Base-by-base conservation (phyloP, 2,797 vertebrate genomes). In the Channa striata region DNA sequence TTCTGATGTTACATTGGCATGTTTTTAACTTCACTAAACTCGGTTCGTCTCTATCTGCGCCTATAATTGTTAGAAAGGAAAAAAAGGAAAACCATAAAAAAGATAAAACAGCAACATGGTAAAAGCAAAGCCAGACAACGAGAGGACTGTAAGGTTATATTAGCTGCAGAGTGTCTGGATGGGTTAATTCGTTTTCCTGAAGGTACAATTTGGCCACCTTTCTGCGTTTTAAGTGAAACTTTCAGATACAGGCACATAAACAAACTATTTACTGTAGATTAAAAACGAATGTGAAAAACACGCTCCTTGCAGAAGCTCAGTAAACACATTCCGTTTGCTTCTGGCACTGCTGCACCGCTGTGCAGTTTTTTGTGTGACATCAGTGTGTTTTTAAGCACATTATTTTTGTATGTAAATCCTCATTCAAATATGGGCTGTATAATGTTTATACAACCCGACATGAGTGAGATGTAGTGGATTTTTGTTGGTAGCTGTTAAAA, bases 301-400 rank as follows among this genome's bases (percentile, higher is more conserved):
- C 19, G 1, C 34, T 20, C 13, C 9, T 16, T 54, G 52, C 49
- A 68, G 57, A 51, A 52, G 33, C 30, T 64, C 42, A 13, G 70
- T 43, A 46, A 75, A 68, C 39, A 72, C 23, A 53, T 23, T 56
- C 8, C 19, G 17, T 76, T 82, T 72, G 66, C 70, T 68, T 67
- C 40, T 52, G 59, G 71, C 60, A 8, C 39, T 44, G 51, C 17
- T 33, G 21, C 30, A 44, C 8, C n/a, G 50, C 58, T 30, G 56
- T 43, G 21, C 42, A n/a, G n/a, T n/a, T 60, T 5, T 62, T 70
- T 54, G 16, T 49, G 43, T 53, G 52, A 57, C 59, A 39, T 44
- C 0, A 9, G 58, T 23, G 30, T 49, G 34, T 39, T 56, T 57
- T 42, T 58, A 59, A 23, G 5, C 21, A 40, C 40, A 3, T 8